Evolutionary conservation across 1,140 invertebrate genomes (phyloP), one percentile per base, ranked within the genome.

Genomic region (Drosophila mojavensis): DNA sequence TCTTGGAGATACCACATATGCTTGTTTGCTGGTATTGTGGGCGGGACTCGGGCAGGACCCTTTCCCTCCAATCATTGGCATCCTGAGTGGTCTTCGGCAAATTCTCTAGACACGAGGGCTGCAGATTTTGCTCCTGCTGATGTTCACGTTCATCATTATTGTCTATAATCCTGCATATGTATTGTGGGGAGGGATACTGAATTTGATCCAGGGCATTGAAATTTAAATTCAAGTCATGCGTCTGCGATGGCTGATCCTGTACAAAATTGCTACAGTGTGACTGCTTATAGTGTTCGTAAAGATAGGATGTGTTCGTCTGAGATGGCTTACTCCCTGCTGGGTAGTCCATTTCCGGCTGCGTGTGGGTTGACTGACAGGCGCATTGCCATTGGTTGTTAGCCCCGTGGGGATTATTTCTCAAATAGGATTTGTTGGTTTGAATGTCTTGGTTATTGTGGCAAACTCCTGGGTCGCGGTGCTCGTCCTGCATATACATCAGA

Each of bases 401-500:
- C 30, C 11, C 15, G 24, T 28, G 36, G 15, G 13, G 9, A 39
- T 66, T 63, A n/a, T 75, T 45, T 53, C 33, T 63, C 15, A 89
- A 28, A 71, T 70, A 65, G 60, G 84, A 89, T 56, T 39, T 9
- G 1, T 81, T 80, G 55, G 84, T 79, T 55, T 89, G 84, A 1
- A 71, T 59, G 4, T 43, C 55, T 41, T 53, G 53, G 39, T 9
- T 11, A 5, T 30, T n/a, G 9, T 26, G 48, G 53, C 26, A 58
- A 50, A n/a, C 58, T 56, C 28, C 50, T 41, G 20, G 13, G 39
- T 63, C 48, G 63, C 24, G 13, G 72, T 74, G 80, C 74, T 88
- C 83, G 43, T 88, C 53, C 28, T 78, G 53, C 72, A 83, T 66
- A 28, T 80, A 80, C 76, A 88, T 86, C 69, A 86, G 60, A 89